Conservation (phyloP, 2,888 invertebrate species). For the Glaucopsyche alexis region DNA sequence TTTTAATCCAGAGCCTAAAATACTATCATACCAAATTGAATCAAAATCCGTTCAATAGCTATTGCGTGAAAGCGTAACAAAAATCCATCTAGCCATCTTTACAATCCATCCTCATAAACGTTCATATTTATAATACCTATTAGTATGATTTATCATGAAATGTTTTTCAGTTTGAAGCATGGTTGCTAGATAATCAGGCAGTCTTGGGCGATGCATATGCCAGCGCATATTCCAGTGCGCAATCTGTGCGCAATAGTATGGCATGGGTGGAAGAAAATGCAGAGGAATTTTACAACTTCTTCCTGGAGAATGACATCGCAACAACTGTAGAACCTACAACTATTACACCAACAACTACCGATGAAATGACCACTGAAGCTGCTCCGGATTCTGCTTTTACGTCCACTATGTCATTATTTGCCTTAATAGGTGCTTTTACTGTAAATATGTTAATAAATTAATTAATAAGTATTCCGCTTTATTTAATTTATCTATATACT, state of each 20-base stretch:
- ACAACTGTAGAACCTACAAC: conserved; percentile 37
- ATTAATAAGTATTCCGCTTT: background rate
- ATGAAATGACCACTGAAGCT: conserved; percentile 35
- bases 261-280: conserved; percentile 48
- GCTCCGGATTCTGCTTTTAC: conserved; percentile 54
- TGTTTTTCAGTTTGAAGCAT: conserved; percentile 58
- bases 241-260: conserved; percentile 47
- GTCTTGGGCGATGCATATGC: conserved; percentile 45
- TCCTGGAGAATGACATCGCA: conserved; percentile 45
- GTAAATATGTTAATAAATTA: conserved; percentile 51
- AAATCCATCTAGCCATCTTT: too few relatives aligned
- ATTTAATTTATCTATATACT: too few relatives aligned
- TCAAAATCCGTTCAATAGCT: too few relatives aligned
- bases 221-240: conserved; percentile 45
- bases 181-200: conserved; percentile 49
- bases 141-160: too few relatives aligned
- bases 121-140: too few relatives aligned
- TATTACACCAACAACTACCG: conserved; percentile 37
- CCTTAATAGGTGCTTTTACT: conserved; percentile 47
- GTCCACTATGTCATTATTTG: conserved; percentile 49
- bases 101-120: too few relatives aligned
- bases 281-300: conserved; percentile 51
- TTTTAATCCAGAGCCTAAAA: too few relatives aligned
- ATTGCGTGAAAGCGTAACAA: too few relatives aligned
- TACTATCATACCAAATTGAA: too few relatives aligned